Percentiles rank a stretch among this genome's conserved stretches.
Evolutionary conservation across 2,113 vertebrate species (phyloP).

Genomic region (Daubentonia madagascariensis): DNA sequence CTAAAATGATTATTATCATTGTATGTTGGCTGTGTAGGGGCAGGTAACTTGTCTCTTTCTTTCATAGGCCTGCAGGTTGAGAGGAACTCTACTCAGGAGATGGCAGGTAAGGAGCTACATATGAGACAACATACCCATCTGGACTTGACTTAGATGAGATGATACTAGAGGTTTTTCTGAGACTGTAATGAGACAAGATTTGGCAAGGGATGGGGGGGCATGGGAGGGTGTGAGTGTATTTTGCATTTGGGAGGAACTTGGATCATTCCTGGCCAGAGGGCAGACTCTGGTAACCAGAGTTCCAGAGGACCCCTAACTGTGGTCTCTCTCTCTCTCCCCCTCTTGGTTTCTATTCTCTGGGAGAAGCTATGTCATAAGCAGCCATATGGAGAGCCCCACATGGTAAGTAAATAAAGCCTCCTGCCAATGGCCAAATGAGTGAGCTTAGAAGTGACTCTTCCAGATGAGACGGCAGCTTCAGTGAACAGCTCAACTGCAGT

Average conservation of each 20-base stretch:
- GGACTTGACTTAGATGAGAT: neutral
- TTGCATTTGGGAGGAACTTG: neutral
- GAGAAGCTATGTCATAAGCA: neutral
- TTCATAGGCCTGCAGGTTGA: neutral
- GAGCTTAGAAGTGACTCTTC: neutral
- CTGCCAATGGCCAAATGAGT: neutral
- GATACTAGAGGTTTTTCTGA: neutral
- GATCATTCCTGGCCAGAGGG: neutral
- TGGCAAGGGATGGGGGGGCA: fast-evolving
- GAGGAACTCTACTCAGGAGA: neutral
- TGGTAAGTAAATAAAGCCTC: neutral
- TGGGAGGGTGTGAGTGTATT: neutral
- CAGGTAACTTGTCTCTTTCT: neutral
- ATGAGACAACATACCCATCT: neutral
- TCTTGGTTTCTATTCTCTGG: too few species aligned
- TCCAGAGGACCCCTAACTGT: neutral
- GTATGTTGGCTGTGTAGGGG: neutral
- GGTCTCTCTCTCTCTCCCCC: neutral
- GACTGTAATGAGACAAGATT: neutral
- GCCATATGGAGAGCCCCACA: too few species aligned
- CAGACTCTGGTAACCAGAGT: neutral
- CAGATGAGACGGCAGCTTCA: neutral
- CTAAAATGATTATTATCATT: neutral
- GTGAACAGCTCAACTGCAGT: neutral
- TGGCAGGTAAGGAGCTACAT: neutral